Base-by-base conservation (phyloP, 2,888 invertebrate genomes). In the Neelides folsomi region DNA sequence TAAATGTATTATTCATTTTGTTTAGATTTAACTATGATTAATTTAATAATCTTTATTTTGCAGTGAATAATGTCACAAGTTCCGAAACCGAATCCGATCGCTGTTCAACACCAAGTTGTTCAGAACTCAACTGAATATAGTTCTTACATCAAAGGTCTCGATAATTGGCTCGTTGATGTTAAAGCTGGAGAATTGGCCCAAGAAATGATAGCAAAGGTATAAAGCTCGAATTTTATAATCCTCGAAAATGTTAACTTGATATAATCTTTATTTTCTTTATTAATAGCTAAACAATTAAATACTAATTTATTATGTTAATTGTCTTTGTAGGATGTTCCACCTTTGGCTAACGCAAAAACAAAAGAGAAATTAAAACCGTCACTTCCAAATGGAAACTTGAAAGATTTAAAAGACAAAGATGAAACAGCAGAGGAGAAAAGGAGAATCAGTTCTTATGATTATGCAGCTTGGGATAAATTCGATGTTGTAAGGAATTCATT, bases 401-500 rank as follows among this genome's bases (percentile, higher is more conserved):
- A 54, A 13, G 52, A 38, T 47, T n/a, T n/a, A n/a, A n/a, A n/a
- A n/a, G 52, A 57, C 20, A 52, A 52, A 2, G 39, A 49, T 8
- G 52, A 55, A 34, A 40, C 51, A 40, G 34, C 40, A n/a, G 53
- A 57, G 19, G 59, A 60, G 52, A 56, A 64, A 35, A 74, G 75
- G 60, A 72, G 76, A 60, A 80, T 82, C 37, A 70, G 73, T 51
- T 71, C 78, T 0, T 76, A 72, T 49, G 83, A 86, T 70, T 86
- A 85, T 70, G 64, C 73, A 35, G 74, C 80, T 45, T 86, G 86
- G 86, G 83, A 85, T 36, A 81, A 81, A 66, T 86, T 81, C 76
- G 83, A 86, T 76, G 82, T 76, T 66, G 83, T 83, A 71, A 72
- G 76, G n/a, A 7, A 9, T 18, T 48, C 13, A 47, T 10, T 38